These are phyloP conservation scores for Tokudaia muenninki DNA, from an alignment of 2,797 vertebrate genomes.

Conservation along the genomic window DNA sequence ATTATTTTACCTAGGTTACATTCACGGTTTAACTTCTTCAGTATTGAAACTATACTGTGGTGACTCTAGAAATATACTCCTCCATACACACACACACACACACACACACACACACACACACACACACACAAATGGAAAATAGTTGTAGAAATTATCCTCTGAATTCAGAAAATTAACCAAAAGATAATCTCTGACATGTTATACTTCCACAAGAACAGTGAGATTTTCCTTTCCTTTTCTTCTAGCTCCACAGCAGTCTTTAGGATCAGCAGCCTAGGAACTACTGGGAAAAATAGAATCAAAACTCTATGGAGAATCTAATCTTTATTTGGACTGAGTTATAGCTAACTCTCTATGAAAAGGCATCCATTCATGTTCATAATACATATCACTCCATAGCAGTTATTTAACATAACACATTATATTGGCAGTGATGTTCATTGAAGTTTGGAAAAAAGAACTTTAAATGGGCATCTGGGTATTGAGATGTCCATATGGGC, in stretches of 20 bases:
- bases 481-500: background rate
- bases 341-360: background rate
- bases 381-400: background rate
- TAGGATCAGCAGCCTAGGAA: background rate
- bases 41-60: constrained; percentile 38
- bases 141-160: constrained; percentile 7
- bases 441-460: background rate
- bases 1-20: constrained; percentile 66
- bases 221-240: background rate
- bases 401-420: constrained; percentile 9
- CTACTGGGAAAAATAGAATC: background rate
- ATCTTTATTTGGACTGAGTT: constrained; percentile 1
- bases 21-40: constrained; percentile 76
- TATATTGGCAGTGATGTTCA: background rate
- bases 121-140: background rate
- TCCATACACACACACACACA: background rate
- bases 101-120: no score
- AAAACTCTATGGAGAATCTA: background rate
- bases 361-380: background rate
- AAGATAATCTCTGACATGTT: constrained; percentile 13
- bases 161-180: constrained; percentile 54
- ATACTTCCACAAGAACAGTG: constrained; percentile 19
- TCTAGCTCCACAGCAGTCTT: background rate
- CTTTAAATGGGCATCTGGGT: background rate
- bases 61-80: constrained; percentile 16